Percentiles rank a stretch among this genome's conserved stretches.
Conservation (phyloP, 2,113 vertebrate genomes). For the Crypturellus undulatus region DNA sequence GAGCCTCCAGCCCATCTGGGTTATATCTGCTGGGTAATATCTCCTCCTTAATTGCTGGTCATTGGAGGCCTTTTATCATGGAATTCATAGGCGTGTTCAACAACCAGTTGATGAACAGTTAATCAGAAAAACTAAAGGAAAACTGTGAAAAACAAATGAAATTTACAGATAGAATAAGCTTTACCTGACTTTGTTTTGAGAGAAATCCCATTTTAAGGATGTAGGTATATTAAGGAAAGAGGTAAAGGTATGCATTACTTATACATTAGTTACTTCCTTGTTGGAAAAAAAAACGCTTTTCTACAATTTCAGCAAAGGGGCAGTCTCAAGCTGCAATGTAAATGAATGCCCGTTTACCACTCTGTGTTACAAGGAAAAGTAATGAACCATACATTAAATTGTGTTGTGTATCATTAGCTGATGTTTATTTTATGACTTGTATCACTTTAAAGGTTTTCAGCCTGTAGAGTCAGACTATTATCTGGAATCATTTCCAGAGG, state of each 20-base stretch:
- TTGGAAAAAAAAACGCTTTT: neutral
- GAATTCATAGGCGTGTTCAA: neutral
- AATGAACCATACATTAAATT: neutral
- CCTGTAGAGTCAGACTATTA: neutral
- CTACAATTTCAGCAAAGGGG: neutral
- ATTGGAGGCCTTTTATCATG: neutral
- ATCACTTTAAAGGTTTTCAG: neutral
- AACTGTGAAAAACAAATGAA: neutral
- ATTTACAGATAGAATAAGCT: neutral
- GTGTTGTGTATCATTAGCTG: neutral
- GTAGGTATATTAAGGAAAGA: neutral
- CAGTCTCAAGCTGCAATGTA: neutral
- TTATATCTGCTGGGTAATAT: neutral
- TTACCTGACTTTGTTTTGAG: neutral
- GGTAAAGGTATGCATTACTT: no score
- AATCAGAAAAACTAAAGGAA: neutral
- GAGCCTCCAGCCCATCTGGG: accelerated
- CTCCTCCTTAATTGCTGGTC: neutral
- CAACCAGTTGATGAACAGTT: neutral
- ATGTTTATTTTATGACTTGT: neutral
- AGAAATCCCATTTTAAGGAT: neutral
- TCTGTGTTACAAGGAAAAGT: neutral
- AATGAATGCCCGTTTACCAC: neutral
- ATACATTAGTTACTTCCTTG: no score
- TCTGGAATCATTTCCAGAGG: neutral